Conservation (phyloP, 2,888 invertebrate genomes). For the Halictus ligatus region DNA sequence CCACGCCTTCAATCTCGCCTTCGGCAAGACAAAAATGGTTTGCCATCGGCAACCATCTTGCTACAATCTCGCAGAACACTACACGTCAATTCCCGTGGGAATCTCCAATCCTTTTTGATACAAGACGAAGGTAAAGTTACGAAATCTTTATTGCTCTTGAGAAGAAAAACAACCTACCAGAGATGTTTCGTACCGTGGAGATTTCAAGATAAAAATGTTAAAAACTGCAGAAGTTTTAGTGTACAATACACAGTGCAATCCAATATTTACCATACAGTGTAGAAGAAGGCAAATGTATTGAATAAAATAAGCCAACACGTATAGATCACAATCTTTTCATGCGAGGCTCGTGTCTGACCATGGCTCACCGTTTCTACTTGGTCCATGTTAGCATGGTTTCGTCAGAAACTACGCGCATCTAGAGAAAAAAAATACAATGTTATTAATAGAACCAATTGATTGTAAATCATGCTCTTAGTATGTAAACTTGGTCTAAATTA, state of each 20-base stretch:
- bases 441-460: background rate
- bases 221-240: background rate
- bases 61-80: slow-evolving; percentile 14
- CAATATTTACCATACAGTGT: background rate
- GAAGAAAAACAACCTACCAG: background rate
- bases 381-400: background rate
- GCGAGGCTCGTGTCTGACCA: background rate
- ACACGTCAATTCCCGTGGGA: slow-evolving; percentile 8
- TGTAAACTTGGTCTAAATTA: too few relatives aligned
- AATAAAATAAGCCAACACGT: background rate
- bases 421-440: background rate
- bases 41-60: slow-evolving; percentile 13
- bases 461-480: too few relatives aligned
- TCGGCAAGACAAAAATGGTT: slow-evolving; percentile 10
- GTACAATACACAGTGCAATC: background rate
- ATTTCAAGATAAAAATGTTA: background rate
- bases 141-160: background rate
- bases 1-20: background rate
- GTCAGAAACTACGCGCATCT: background rate
- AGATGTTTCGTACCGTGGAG: background rate
- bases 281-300: background rate
- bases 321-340: background rate
- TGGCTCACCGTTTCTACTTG: background rate
- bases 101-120: background rate
- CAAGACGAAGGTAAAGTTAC: background rate